Base-by-base conservation (phyloP, 1,140 invertebrate species). In the Vanessa atalanta region DNA sequence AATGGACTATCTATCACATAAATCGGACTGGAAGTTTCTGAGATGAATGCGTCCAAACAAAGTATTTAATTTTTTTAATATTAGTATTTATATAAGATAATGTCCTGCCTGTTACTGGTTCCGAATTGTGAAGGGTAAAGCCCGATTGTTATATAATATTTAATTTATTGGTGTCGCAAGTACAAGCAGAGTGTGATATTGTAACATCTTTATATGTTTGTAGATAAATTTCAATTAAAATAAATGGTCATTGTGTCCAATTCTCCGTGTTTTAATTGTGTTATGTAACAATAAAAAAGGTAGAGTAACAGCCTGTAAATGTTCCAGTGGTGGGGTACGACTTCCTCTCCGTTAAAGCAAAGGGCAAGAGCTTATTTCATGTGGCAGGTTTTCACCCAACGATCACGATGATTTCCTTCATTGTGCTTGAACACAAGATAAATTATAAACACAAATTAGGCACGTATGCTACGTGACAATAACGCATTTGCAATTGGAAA, bases 91-190 rank as follows among this genome's bases (percentile, higher is more conserved):
- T 55, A 12, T 20, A 20, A 16, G 14, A 2, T 61, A 37, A 2
- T n/a, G 57, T 37, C 12, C 0, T 57, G 55, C 26, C 13, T 68
- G 79, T 80, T 80, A 80, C 78, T 83, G 78, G 70, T 73, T 75
- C 53, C 73, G 63, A 74, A 50, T 61, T 26, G 68, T 71, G 47
- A 51, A 67, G 66, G 65, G 48, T 11, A 64, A 37, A 73, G 72
- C 65, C 72, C 61, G 31, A 47, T 75, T 76, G 81, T 84, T 82
- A 79, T 77, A 78, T 85, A 83, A 83, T 85, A 80, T 79, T 85
- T 89, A 88, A 88, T 87, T 88, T 89, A 89, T 88, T 88, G 85
- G 86, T 88, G 82, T 85, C 79, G 83, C 85, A 87, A 57, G 79
- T 82, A 82, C 79, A 81, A 80, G 81, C 83, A 81, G 83, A 82